Percentiles rank a stretch among this genome's conserved stretches.
Evolutionary conservation across 2,888 invertebrate species (phyloP).

Genomic region (Rhogogaster chlorosoma): DNA sequence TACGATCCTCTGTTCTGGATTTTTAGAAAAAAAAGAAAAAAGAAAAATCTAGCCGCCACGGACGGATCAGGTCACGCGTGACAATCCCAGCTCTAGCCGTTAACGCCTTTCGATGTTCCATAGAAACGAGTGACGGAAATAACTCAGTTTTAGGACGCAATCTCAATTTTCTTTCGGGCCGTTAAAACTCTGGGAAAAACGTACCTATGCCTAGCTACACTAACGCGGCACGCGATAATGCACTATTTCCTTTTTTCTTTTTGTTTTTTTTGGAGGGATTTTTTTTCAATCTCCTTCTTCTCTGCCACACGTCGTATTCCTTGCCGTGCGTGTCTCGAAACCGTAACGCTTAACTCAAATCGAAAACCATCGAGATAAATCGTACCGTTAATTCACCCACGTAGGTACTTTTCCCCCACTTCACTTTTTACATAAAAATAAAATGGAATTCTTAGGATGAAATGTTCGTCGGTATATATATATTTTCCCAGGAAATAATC

Average conservation of each 20-base stretch:
- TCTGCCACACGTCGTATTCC: neutral
- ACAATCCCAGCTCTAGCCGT: conserved; percentile 21
- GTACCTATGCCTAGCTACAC: neutral
- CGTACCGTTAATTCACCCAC: conserved; percentile 22
- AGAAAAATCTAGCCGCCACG: neutral
- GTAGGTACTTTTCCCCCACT: neutral
- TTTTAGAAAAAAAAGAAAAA: neutral
- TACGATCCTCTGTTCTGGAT: neutral
- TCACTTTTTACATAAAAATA: neutral
- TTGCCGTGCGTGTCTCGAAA: conserved; percentile 26
- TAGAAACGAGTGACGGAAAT: conserved; percentile 29
- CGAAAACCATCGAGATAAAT: conserved; percentile 48
- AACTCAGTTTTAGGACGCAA: conserved; percentile 47
- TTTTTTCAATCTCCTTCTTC: conserved; percentile 27
- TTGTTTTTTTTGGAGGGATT: neutral
- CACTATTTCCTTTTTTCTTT: conserved; percentile 9
- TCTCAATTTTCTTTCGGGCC: conserved; percentile 32
- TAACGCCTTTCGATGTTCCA: conserved; percentile 15
- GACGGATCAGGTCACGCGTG: conserved; percentile 28
- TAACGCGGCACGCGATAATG: conserved; percentile 22
- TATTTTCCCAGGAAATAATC: neutral
- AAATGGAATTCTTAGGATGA: neutral
- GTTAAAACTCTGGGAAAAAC: conserved; percentile 35
- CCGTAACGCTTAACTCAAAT: conserved; percentile 49
- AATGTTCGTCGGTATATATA: neutral